phyloP scores from a whole-genome alignment of 1,140 invertebrate genomes.

The Pogonomyrmex californicus region DNA sequence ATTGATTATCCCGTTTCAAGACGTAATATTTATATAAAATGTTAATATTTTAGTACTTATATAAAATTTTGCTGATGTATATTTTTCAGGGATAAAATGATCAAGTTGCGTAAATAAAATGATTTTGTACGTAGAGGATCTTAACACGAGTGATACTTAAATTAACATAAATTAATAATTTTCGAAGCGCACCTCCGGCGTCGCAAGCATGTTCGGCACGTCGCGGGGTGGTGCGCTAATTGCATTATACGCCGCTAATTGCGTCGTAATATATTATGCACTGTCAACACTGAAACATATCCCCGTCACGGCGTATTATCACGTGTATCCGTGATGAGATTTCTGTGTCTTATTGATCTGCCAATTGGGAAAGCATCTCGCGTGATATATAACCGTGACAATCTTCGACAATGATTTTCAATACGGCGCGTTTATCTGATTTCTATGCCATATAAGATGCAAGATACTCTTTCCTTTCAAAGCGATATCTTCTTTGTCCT shows the following conservation, averaged over 20 bases:
- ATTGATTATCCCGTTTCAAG: background rate
- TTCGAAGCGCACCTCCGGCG: background rate
- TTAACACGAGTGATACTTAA: background rate
- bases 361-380: background rate
- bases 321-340: background rate
- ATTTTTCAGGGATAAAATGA: background rate
- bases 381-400: too few relatives aligned
- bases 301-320: constrained; percentile 6
- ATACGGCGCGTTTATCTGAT: background rate
- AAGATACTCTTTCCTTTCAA: background rate
- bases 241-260: constrained; percentile 41
- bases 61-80: background rate
- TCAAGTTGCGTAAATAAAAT: background rate
- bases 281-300: constrained; percentile 39
- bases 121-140: background rate
- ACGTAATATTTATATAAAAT: too few relatives aligned
- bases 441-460: background rate
- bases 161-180: constrained; percentile 27
- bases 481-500: background rate
- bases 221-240: constrained; percentile 24
- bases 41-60: too few relatives aligned
- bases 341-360: constrained; percentile 21
- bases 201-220: constrained; percentile 36
- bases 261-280: constrained; percentile 25
- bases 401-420: background rate